Evolutionary conservation across 2,888 invertebrate species (phyloP), one percentile per base, ranked within the genome.

Genomic region (Fissipunctia ypsillon): DNA sequence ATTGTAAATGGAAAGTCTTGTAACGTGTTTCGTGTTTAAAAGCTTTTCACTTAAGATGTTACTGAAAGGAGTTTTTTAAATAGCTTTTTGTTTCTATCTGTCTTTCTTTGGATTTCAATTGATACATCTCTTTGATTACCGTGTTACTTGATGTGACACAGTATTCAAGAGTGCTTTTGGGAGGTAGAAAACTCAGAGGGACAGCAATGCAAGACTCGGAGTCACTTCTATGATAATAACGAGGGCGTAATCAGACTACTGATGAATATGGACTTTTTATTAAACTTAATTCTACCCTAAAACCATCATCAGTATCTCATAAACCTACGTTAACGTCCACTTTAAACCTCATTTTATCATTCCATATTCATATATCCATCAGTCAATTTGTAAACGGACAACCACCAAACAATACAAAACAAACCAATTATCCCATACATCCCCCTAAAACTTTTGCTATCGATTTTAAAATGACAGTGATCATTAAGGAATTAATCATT

Each of bases 391-490:
- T n/a, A 64, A 67, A 71, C 48, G 31, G 4, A 7, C 52, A 2
- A 50, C 41, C 6, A 57, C 28, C 14, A 31, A 59, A 81, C 35
- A 48, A 64, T 16, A 60, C 48, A 67, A 76, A 87, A 76, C 77
- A 76, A 76, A 81, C 66, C 67, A 84, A 69, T 80, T 35, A 45
- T 43, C 50, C 50, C 35, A 76, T 57, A 64, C 12, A 31, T 65
- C 57, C 54, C 67, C 54, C 61, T 64, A 76, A 72, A 84, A 73
- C 22, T 81, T 75, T 56, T 22, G 43, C 43, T 70, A 85, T 86
- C 79, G 84, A 87, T 86, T 86, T 75, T 72, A 70, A 87, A 87
- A 87, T 80, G 61, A 81, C 87, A 59, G 77, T 79, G 61, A 83
- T 85, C 63, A 85, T 83, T 71, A 63, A 57, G 59, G 74, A 61